phyloP scores from a whole-genome alignment of 2,888 invertebrate species.

The Allolobophora icterica region DNA sequence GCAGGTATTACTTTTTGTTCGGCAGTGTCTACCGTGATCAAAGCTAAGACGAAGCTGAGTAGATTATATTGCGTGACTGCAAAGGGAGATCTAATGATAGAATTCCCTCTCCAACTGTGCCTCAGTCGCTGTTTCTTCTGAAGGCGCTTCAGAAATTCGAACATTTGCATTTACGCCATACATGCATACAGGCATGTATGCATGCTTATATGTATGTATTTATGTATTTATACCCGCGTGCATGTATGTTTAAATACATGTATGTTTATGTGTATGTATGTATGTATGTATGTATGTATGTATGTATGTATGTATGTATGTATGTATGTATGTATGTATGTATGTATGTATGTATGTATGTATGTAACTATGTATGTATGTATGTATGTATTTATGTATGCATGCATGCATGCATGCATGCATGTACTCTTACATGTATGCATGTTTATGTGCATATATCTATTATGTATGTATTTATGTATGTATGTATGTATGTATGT shows the following conservation, averaged over 20 bases:
- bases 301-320: too few species aligned
- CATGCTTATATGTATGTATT: too few species aligned
- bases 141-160: neutral
- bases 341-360: neutral
- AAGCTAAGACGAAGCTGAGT: too few species aligned
- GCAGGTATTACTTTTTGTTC: too few species aligned
- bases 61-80: too few species aligned
- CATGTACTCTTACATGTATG: too few species aligned
- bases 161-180: neutral
- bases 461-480: constrained; percentile 34
- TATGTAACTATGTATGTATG: too few species aligned
- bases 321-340: neutral
- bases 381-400: neutral
- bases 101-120: neutral
- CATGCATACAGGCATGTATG: neutral
- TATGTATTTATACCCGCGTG: too few species aligned
- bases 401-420: too few species aligned
- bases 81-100: neutral
- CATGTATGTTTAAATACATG: neutral
- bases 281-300: too few species aligned
- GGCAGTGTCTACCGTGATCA: too few species aligned
- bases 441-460: constrained; percentile 3
- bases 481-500: too few species aligned
- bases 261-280: neutral
- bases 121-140: neutral